Percentiles rank a stretch among this genome's conserved stretches.
Conservation (phyloP, 2,113 vertebrate genomes). For the Ceratotherium simum region DNA sequence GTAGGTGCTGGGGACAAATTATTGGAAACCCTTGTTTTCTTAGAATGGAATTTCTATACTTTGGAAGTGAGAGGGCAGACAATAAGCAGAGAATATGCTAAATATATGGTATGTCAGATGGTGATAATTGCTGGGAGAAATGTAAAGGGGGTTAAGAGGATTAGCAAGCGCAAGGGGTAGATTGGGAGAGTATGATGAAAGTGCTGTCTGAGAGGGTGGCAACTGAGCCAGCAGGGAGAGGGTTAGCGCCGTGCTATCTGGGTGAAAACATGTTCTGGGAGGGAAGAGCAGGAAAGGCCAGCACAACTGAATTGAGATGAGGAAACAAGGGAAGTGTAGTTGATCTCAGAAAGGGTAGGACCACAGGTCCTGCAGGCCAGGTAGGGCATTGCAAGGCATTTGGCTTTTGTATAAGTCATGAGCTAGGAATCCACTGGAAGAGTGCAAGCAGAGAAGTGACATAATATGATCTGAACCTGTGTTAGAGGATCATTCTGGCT, state of each 20-base stretch:
- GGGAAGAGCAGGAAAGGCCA: not conserved
- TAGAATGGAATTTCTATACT: not conserved
- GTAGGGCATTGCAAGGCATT: rapidly evolving
- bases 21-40: not conserved
- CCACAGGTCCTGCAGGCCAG: not conserved
- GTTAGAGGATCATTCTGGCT: not conserved
- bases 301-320: not conserved
- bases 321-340: not conserved
- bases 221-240: not conserved
- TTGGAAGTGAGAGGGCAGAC: rapidly evolving
- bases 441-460: not conserved
- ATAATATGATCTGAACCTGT: not conserved
- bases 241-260: rapidly evolving
- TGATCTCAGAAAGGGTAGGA: not conserved
- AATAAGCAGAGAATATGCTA: not conserved
- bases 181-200: rapidly evolving
- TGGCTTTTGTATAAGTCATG: not conserved
- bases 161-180: not conserved
- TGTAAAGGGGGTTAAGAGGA: not conserved
- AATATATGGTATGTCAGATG: not conserved
- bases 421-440: not conserved
- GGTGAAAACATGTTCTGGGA: not conserved
- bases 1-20: not conserved
- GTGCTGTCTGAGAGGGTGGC: not conserved
- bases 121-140: not conserved